phyloP scores from a whole-genome alignment of 2,888 invertebrate genomes.

The Tholera decimalis region DNA sequence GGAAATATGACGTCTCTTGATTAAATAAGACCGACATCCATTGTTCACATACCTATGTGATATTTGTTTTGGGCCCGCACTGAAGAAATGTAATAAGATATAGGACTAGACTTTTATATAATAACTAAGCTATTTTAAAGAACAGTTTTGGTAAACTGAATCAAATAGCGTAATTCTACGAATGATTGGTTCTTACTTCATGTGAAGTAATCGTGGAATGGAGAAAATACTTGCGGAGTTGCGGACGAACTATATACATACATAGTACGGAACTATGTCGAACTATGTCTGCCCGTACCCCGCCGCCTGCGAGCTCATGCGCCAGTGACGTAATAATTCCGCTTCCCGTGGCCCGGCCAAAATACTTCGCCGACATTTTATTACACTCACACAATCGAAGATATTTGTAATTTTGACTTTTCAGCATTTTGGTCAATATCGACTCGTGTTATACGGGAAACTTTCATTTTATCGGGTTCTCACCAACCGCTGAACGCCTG shows the following conservation, averaged over 20 bases:
- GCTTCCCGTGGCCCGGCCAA: conserved; percentile 40
- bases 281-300: conserved; percentile 16
- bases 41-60: conserved; percentile 35
- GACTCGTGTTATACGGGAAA: conserved; percentile 36
- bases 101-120: neutral
- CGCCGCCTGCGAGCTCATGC: conserved; percentile 18
- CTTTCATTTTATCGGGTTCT: conserved; percentile 51
- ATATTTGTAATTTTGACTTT: conserved; percentile 61
- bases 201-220: conserved; percentile 47
- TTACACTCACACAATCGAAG: conserved; percentile 56
- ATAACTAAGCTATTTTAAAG: conserved; percentile 9
- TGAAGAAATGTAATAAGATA: neutral
- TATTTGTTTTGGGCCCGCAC: neutral
- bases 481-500: conserved; percentile 26
- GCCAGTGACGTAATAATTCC: conserved; percentile 57
- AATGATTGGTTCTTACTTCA: conserved; percentile 32
- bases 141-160: neutral
- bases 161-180: conserved; percentile 1
- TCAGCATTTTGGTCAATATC: conserved; percentile 48
- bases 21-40: conserved; percentile 38
- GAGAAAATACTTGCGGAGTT: conserved; percentile 33
- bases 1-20: conserved; percentile 33
- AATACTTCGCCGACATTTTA: conserved; percentile 62
- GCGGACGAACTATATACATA: conserved; percentile 18
- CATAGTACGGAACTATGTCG: conserved; percentile 41